Conservation (phyloP, 2,113 vertebrate species). For the Pseudorhombus dupliciocellatus region DNA sequence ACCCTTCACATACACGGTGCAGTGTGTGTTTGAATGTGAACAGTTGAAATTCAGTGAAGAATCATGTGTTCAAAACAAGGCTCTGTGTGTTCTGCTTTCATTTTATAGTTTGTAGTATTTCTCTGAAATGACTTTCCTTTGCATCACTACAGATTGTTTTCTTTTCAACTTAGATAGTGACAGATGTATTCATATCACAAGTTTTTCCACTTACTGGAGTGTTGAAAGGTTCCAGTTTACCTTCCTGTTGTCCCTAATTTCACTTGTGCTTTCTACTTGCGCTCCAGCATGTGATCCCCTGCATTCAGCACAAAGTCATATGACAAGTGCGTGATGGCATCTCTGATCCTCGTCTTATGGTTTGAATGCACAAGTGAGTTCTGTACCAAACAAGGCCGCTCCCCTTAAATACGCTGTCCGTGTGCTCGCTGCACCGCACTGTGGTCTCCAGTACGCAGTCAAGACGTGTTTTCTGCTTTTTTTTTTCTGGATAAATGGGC, state of each 20-base stretch:
- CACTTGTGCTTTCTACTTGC: background rate
- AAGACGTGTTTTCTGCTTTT: background rate
- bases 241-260: background rate
- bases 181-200: no score
- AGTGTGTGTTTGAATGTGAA: no score
- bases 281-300: background rate
- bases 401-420: background rate
- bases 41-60: no score
- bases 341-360: background rate
- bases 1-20: no score
- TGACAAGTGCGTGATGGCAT: background rate
- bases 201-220: no score
- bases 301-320: background rate
- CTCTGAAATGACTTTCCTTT: no score
- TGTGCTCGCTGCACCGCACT: background rate
- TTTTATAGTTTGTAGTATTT: no score
- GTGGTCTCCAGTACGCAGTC: background rate
- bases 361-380: background rate
- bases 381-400: background rate
- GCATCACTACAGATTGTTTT: no score
- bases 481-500: background rate
- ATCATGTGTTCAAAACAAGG: no score
- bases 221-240: background rate
- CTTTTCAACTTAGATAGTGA: no score
- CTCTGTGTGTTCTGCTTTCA: no score